Evolutionary conservation across 1,140 invertebrate species (phyloP), one percentile per base, ranked within the genome.

Genomic region (Pseudomyrmex dendroicus): DNA sequence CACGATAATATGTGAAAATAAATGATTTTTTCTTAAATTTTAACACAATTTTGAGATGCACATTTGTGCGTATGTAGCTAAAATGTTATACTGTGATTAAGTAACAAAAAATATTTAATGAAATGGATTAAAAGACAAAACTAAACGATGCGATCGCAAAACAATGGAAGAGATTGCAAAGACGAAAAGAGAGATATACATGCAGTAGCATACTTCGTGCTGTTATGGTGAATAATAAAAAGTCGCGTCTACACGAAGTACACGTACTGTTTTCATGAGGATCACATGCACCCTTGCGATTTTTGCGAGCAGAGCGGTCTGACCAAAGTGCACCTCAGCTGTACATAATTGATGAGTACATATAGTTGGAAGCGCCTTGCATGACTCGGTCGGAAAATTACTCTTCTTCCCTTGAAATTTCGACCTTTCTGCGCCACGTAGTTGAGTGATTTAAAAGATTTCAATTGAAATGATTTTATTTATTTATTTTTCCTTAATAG

Each of bases 201-300:
- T 17, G n/a, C 48, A 9, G 46, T 25, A n/a, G 25, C 35, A 15
- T 35, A 74, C 2, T 0, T 44, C 25, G 57, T 9, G n/a, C n/a
- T 17, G 57, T 22, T 59, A 54, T 54, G 62, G 25, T 77, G 17
- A 77, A 77, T 77, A 77, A 77, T 77, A 56, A 77, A 76, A 77
- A 77, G 12, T 67, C 48, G 48, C 25, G 73, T 35, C 62, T 20
- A 12, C 62, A 64, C 22, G 62, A 76, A 35, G 25, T 54, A 44
- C 73, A 77, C 73, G 73, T 77, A 25, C 62, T 12, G 25, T 67
- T 77, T 77, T 77, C 73, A 77, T 56, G 73, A 44, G 25, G 61
- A 77, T 66, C 17, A 52, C 62, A 77, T 77, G 62, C 52, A 77
- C 25, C n/a, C 48, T 20, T n/a, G 73, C 62, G 62, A 77, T 77